Evolutionary conservation across 2,888 invertebrate species (phyloP).

Genomic region (Orthosia cruda): DNA sequence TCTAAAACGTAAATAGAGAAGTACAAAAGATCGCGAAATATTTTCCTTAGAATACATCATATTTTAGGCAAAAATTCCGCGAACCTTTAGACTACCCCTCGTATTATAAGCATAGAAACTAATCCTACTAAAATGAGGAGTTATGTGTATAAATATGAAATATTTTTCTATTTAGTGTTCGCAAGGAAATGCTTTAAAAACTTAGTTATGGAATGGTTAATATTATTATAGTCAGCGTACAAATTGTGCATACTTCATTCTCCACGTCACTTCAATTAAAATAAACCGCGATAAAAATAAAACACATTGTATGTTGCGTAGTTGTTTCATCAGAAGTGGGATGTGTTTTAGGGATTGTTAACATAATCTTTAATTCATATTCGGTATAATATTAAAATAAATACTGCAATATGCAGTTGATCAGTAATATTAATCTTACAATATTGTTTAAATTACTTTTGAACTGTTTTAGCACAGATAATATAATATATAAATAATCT

Average conservation of each 20-base stretch:
- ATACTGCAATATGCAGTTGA: not conserved
- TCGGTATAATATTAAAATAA: not conserved
- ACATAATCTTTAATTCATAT: not conserved
- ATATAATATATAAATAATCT: too few relatives aligned
- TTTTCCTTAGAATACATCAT: too few relatives aligned
- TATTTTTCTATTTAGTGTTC: constrained; percentile 22
- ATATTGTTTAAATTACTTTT: not conserved
- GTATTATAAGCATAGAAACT: constrained; percentile 32
- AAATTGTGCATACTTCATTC: constrained; percentile 46
- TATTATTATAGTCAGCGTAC: constrained; percentile 26
- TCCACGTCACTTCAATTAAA: constrained; percentile 13
- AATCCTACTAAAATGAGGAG: constrained; percentile 37
- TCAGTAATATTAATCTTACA: not conserved
- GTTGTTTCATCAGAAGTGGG: not conserved
- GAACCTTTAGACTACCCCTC: too few relatives aligned
- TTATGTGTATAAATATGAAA: constrained; percentile 31
- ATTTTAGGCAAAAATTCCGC: too few relatives aligned
- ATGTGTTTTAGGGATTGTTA: not conserved
- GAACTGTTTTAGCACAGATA: too few relatives aligned
- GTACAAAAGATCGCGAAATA: too few relatives aligned
- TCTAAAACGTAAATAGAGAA: constrained; percentile 36
- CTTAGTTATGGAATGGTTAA: constrained; percentile 64
- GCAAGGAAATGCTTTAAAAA: constrained; percentile 32
- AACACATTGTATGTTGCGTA: not conserved
- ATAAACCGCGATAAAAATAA: constrained; percentile 1